phyloP scores from a whole-genome alignment of 2,113 vertebrate genomes.

The Tringa solitaria region DNA sequence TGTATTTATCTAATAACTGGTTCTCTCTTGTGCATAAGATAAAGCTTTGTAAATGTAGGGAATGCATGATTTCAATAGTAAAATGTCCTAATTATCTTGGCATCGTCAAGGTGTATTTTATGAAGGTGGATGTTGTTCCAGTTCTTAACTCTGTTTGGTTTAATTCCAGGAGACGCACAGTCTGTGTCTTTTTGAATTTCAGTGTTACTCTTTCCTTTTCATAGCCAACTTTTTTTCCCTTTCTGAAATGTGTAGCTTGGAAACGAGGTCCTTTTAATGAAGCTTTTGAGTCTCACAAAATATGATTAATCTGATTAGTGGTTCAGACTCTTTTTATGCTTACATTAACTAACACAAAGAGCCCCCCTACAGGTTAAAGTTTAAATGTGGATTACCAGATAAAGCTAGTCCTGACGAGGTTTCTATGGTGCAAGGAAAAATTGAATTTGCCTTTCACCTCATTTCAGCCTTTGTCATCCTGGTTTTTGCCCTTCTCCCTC shows the following conservation, averaged over 20 bases:
- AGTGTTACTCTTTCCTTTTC: constrained; percentile 51
- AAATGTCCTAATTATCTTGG: constrained; percentile 40
- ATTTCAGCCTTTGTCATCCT: constrained; percentile 86
- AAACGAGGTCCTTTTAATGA: constrained; percentile 87
- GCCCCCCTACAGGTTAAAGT: constrained; percentile 98
- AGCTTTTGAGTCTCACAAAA: constrained; percentile 89
- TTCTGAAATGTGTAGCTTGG: constrained; percentile 79
- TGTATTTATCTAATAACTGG: background rate
- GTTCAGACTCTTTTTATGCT: constrained; percentile 92
- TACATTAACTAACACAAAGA: constrained; percentile 98
- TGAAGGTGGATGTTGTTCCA: constrained; percentile 24
- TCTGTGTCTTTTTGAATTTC: constrained; percentile 63
- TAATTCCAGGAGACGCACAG: constrained; percentile 44
- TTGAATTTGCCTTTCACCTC: constrained; percentile 88
- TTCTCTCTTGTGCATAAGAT: background rate
- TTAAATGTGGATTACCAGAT: constrained; percentile 99
- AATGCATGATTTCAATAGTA: background rate
- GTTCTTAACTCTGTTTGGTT: constrained; percentile 32
- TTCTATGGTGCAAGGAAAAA: constrained; percentile 87
- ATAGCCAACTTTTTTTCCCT: constrained; percentile 57
- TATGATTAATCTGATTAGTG: constrained; percentile 98
- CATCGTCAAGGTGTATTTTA: constrained; percentile 21
- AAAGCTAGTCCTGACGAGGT: constrained; percentile 93
- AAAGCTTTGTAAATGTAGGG: constrained; percentile 12
- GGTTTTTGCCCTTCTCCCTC: constrained; percentile 80